Conservation (phyloP, 1,140 invertebrate species). For the Danaus plexippus region DNA sequence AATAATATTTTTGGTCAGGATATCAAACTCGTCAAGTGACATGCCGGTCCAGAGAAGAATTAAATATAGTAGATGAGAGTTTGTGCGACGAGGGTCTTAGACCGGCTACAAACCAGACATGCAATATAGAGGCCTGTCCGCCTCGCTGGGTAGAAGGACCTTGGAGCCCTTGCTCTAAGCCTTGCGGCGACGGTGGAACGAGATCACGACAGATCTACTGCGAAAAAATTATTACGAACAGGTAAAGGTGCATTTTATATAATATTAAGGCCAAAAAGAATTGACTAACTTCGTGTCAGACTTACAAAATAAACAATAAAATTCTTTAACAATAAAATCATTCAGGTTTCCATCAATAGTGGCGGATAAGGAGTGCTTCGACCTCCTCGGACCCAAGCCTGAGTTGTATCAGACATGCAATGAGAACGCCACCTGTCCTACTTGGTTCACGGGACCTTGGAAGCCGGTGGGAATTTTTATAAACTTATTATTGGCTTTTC, state of each 20-base stretch:
- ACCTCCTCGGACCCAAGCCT: constrained; percentile 79
- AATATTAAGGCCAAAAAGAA: no score
- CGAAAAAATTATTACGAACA: constrained; percentile 78
- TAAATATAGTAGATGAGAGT: constrained; percentile 78
- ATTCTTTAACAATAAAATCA: constrained; percentile 8
- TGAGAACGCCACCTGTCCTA: constrained; percentile 81
- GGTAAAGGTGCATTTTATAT: constrained; percentile 54
- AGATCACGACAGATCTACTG: constrained; percentile 83
- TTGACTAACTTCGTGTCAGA: no score
- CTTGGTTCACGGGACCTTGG: constrained; percentile 89
- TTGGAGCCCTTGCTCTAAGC: constrained; percentile 88
- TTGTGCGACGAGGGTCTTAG: constrained; percentile 84
- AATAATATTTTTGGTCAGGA: constrained; percentile 64
- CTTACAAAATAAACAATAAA: not conserved
- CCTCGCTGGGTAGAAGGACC: constrained; percentile 85
- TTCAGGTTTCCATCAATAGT: constrained; percentile 76
- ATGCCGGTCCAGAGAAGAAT: constrained; percentile 79
- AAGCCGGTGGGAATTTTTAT: constrained; percentile 77
- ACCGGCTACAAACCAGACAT: constrained; percentile 79
- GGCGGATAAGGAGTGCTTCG: constrained; percentile 81
- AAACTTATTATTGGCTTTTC: not conserved
- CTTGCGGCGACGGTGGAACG: constrained; percentile 83
- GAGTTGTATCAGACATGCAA: constrained; percentile 82
- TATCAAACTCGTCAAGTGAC: constrained; percentile 80
- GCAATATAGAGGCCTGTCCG: constrained; percentile 85